Evolutionary conservation across 2,888 invertebrate genomes (phyloP).

Genomic region (Apamea epomidion): DNA sequence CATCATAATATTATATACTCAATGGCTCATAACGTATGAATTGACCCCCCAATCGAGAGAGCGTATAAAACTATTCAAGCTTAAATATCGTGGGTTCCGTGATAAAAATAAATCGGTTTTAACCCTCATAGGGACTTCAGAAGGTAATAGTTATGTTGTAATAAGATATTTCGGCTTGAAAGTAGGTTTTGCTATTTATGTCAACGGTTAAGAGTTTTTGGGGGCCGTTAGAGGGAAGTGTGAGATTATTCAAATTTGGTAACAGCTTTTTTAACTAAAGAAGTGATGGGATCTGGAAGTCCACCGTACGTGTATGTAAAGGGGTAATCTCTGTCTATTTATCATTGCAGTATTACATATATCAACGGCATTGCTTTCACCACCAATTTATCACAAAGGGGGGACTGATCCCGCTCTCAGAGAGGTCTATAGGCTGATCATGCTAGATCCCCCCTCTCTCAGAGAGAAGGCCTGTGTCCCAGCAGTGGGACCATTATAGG

Average conservation of each 20-base stretch:
- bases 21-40: constrained; percentile 63
- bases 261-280: background rate
- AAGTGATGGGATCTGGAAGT: background rate
- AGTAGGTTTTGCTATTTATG: constrained; percentile 41
- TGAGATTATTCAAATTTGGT: constrained; percentile 36
- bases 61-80: constrained; percentile 64
- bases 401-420: background rate
- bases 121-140: constrained; percentile 51
- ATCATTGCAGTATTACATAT: too few relatives aligned
- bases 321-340: background rate
- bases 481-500: too few relatives aligned
- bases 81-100: constrained; percentile 61
- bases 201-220: constrained; percentile 4
- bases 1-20: constrained; percentile 48
- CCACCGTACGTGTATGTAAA: background rate
- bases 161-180: constrained; percentile 39
- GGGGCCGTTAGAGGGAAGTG: background rate
- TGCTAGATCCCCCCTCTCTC: too few relatives aligned
- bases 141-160: constrained; percentile 37
- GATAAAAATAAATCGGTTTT: constrained; percentile 65
- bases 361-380: background rate
- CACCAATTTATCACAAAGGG: background rate
- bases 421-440: background rate
- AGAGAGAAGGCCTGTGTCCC: too few relatives aligned
- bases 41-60: constrained; percentile 61